phyloP scores from a whole-genome alignment of 2,888 invertebrate genomes.

The Hyposoter dolosus region DNA sequence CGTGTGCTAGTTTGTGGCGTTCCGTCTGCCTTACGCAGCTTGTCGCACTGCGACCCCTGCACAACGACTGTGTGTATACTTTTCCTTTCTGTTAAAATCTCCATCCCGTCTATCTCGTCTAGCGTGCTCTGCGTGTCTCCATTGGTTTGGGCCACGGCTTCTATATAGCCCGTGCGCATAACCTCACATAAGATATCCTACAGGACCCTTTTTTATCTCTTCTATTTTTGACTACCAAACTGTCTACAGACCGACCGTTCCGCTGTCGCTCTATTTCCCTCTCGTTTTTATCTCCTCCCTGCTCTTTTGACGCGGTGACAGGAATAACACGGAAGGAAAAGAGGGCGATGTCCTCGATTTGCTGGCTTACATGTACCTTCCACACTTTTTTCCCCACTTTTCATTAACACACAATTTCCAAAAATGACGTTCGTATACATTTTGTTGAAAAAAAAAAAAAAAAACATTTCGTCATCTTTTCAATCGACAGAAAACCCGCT shows the following conservation, averaged over 20 bases:
- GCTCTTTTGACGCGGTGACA: slow-evolving; percentile 41
- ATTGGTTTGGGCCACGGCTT: slow-evolving; percentile 15
- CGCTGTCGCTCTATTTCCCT: slow-evolving; percentile 36
- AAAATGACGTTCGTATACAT: background rate
- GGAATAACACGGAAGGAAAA: slow-evolving; percentile 64
- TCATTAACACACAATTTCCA: background rate
- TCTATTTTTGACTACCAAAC: slow-evolving; percentile 57
- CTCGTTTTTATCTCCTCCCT: slow-evolving; percentile 12
- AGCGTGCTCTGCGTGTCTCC: slow-evolving; percentile 2
- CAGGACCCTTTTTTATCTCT: slow-evolving; percentile 50
- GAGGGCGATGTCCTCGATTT: slow-evolving; percentile 62
- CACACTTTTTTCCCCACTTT: background rate
- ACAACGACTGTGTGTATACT: slow-evolving; percentile 4
- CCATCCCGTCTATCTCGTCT: slow-evolving; percentile 60
- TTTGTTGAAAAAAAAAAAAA: background rate
- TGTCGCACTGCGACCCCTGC: slow-evolving; percentile 34
- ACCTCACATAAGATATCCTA: slow-evolving; percentile 37
- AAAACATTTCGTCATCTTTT: background rate
- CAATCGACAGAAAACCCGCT: background rate
- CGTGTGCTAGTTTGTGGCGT: slow-evolving; percentile 27
- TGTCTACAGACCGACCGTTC: slow-evolving; percentile 15
- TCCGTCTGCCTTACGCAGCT: slow-evolving; percentile 33
- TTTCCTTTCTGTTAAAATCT: slow-evolving; percentile 25
- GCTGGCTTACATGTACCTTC: background rate
- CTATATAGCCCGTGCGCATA: slow-evolving; percentile 6